phyloP scores from a whole-genome alignment of 2,113 vertebrate genomes.

The Haemorhous mexicanus region DNA sequence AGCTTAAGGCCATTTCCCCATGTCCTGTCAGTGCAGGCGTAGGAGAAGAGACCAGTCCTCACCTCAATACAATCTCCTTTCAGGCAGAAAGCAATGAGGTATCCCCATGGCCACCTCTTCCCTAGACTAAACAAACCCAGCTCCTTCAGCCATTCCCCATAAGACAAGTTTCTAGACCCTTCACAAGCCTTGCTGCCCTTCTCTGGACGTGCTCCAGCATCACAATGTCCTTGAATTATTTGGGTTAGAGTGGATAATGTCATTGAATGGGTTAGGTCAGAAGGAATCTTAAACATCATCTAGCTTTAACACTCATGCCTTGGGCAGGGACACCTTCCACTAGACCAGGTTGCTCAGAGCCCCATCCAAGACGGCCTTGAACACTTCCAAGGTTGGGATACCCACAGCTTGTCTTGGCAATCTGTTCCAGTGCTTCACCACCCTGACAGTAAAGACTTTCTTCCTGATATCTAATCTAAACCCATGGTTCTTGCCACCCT shows the following conservation, averaged over 20 bases:
- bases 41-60: not conserved
- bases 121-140: not conserved
- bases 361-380: not conserved
- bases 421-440: not conserved
- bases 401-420: not conserved
- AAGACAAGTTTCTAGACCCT: not conserved
- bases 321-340: not conserved
- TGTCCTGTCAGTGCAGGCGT: not conserved
- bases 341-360: not conserved
- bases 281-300: not conserved
- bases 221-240: not conserved
- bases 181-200: not conserved
- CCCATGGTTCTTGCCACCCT: fast-evolving
- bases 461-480: not conserved
- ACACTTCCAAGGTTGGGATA: not conserved
- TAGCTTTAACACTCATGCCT: not conserved
- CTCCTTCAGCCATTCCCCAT: not conserved
- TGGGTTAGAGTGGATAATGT: not conserved
- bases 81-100: not conserved
- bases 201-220: not conserved
- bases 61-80: not conserved
- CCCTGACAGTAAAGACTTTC: not conserved
- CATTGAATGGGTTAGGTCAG: not conserved
- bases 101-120: not conserved
- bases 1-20: not conserved